These are phyloP conservation scores for Camponotus pennsylvanicus DNA, from an alignment of 1,140 invertebrate species.

Conservation along the genomic window DNA sequence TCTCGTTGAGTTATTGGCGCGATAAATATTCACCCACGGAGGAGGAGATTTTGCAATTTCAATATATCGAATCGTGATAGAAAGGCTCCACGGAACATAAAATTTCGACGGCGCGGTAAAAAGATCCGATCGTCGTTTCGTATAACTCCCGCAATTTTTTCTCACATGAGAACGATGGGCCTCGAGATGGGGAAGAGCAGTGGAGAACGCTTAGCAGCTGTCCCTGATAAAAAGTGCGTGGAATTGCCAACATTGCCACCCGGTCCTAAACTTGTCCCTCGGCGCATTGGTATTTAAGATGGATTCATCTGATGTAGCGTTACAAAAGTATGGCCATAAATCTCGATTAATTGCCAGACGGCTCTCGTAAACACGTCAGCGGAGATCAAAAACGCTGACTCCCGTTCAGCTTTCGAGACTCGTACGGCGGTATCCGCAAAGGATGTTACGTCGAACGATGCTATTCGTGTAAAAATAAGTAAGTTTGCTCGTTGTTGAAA, in stretches of 20 bases:
- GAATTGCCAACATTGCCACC: conserved; percentile 65
- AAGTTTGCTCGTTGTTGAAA: conserved; percentile 6
- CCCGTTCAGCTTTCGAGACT: conserved; percentile 27
- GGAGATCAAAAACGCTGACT: conserved; percentile 57
- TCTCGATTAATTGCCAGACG: conserved; percentile 82
- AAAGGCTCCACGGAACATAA: conserved; percentile 18
- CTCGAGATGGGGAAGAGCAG: conserved; percentile 28
- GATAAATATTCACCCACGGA: neutral
- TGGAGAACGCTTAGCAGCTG: conserved; percentile 77
- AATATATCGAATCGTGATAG: conserved; percentile 8
- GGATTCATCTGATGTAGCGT: conserved; percentile 76
- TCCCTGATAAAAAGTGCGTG: conserved; percentile 75
- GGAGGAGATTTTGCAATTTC: conserved; percentile 6
- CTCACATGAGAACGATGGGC: neutral
- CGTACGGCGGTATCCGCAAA: conserved; percentile 25
- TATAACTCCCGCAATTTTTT: conserved; percentile 64
- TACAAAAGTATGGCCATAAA: conserved; percentile 78
- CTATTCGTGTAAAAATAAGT: conserved; percentile 38
- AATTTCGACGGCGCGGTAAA: conserved; percentile 31
- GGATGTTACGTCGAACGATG: neutral
- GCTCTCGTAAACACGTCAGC: conserved; percentile 79
- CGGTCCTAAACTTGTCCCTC: conserved; percentile 69
- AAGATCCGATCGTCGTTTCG: conserved; percentile 36
- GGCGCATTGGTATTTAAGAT: conserved; percentile 74
- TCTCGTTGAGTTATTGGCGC: neutral